A percentile compares a stretch with the other conserved stretches of the same genome.
Evolutionary conservation across 2,113 vertebrate species (phyloP).

Genomic region (Lonchura striata): DNA sequence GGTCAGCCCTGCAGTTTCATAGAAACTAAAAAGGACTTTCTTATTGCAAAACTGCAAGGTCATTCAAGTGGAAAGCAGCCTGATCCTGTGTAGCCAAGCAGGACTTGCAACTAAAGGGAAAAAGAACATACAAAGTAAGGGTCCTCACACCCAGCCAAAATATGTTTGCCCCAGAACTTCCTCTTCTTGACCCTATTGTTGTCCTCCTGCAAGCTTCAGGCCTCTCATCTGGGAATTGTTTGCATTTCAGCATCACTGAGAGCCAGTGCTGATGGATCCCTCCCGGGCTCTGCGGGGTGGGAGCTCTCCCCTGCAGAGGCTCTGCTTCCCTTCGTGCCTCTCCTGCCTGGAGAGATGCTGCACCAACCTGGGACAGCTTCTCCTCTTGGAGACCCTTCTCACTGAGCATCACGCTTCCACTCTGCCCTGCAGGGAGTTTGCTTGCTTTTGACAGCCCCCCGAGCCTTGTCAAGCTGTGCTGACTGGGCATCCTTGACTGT

Average conservation of each 20-base stretch:
- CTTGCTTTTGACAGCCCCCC: neutral
- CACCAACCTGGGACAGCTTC: rapidly evolving
- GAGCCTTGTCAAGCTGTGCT: neutral
- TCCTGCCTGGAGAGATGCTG: neutral
- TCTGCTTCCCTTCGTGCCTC: neutral
- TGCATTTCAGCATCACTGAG: neutral
- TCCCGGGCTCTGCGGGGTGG: rapidly evolving
- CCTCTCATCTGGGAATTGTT: neutral
- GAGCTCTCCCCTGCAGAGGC: neutral
- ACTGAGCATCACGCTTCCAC: rapidly evolving
- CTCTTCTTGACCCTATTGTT: neutral
- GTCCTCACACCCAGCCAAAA: neutral
- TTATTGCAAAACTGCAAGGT: neutral
- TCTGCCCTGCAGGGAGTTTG: neutral
- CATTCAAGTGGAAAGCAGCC: slow-evolving; percentile 3
- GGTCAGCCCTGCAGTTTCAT: neutral
- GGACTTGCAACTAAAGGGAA: neutral
- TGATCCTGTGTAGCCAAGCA: slow-evolving; percentile 26
- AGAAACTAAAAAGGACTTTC: neutral
- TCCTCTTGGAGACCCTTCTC: neutral
- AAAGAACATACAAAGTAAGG: neutral
- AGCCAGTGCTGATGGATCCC: neutral
- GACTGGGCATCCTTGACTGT: neutral
- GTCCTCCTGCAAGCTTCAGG: neutral
- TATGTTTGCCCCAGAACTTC: neutral